A percentile compares a stretch with the other conserved stretches of the same genome.
phyloP scores from a whole-genome alignment of 2,797 vertebrate species.

The Xiphorhynchus erythropygius region DNA sequence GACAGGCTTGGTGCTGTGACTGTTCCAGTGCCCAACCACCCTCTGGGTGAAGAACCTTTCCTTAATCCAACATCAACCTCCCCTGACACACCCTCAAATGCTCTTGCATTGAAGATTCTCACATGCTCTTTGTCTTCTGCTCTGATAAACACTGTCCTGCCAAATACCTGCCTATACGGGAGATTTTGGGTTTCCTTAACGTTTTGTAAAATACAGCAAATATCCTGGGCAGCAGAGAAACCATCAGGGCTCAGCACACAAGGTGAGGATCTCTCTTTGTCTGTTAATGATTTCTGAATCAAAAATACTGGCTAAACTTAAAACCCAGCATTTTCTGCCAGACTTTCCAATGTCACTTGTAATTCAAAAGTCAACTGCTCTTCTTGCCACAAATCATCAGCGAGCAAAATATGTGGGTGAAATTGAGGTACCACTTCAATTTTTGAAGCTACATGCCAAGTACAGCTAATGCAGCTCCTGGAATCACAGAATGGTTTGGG shows the following conservation, averaged over 20 bases:
- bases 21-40: not conserved
- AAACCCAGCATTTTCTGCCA: not conserved
- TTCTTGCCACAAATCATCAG: not conserved
- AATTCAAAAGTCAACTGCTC: not conserved
- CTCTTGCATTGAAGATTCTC: not conserved
- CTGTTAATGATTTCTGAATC: not conserved
- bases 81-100: not conserved
- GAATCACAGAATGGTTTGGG: not conserved
- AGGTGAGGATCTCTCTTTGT: not conserved
- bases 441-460: fast-evolving
- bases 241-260: fast-evolving
- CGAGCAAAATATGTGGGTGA: not conserved
- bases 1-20: not conserved
- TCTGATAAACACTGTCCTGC: not conserved
- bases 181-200: not conserved
- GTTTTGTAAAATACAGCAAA: not conserved
- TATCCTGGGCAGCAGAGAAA: not conserved
- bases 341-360: not conserved
- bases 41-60: not conserved
- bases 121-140: not conserved
- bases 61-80: not conserved
- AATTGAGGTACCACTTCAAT: not conserved
- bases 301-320: not conserved
- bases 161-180: not conserved
- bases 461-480: not conserved